Base-by-base conservation (phyloP, 1,140 invertebrate genomes). In the Drosophila subpulchrella region DNA sequence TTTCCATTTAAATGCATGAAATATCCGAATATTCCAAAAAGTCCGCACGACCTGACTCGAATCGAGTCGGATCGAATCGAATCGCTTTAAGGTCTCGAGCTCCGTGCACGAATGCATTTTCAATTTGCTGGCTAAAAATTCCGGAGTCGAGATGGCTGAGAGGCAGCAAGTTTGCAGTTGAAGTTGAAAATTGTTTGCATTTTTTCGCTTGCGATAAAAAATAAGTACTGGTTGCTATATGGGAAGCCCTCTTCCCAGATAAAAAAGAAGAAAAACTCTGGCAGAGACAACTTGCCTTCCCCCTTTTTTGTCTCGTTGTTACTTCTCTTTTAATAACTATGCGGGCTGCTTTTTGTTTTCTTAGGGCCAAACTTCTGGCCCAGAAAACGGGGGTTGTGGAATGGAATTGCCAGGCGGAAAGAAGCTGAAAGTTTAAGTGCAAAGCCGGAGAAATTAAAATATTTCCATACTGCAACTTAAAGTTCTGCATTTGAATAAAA, bases 121-220 rank as follows among this genome's bases (percentile, higher is more conserved):
- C 65, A 71, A 71, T 70, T 71, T 71, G 66, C 67, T 41, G 44
- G 51, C 42, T 39, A 48, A 56, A 70, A 70, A 71, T 70, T 70
- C 63, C 65, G 36, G 61, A 42, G 36, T 44, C 27, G 39, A 32
- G 34, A 62, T 55, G 62, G 55, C 61, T 41, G 38, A 44, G 39
- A 32, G 44, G 12, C 38, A 60, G 58, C 63, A 74, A 70, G 48
- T 68, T 70, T 63, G 39, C 70, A 67, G 76, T 56, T 78, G 50
- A 78, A 72, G 75, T 78, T 72, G 61, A 48, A 79, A 78, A 78
- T 74, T 78, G 76, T 79, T 78, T 67, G 76, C 48, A 78, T 74
- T 78, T 73, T 78, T 66, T 47, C 36, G 42, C 51, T 36, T 58
- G 27, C 44, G 62, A 66, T 66, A 48, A 41, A 66, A 66, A 66